Evolutionary conservation across 2,888 invertebrate species (phyloP).

Genomic region (Drosophila tanythrix): DNA sequence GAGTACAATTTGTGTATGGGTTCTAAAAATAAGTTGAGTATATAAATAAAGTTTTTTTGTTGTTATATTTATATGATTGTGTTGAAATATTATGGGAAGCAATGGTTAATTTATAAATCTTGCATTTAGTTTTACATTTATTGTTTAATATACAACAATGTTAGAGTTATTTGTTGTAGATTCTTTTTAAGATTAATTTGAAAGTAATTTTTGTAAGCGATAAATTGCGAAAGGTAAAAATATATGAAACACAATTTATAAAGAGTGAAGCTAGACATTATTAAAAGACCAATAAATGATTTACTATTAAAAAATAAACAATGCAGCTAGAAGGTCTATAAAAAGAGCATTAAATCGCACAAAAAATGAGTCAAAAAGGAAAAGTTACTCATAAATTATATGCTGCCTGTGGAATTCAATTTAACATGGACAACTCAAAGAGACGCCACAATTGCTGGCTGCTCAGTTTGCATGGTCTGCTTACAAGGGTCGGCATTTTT

Average conservation of each 20-base stretch:
- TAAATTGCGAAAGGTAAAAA: background rate
- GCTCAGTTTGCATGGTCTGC: conserved; percentile 58
- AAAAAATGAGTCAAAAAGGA: background rate
- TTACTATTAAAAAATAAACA: background rate
- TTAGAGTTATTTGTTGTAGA: background rate
- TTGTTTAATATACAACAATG: background rate
- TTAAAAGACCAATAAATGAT: background rate
- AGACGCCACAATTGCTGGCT: conserved; percentile 45
- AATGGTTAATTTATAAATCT: background rate
- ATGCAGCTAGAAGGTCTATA: background rate
- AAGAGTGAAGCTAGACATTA: background rate
- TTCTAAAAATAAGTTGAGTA: background rate
- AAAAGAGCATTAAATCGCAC: background rate
- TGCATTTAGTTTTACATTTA: background rate
- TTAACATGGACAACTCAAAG: conserved; percentile 7
- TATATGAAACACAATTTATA: background rate
- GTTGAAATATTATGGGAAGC: background rate
- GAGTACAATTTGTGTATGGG: background rate
- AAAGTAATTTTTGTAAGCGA: too few species aligned
- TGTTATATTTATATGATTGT: background rate
- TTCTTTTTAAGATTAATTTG: background rate
- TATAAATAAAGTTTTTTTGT: too few species aligned
- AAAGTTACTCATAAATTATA: conserved; percentile 3
- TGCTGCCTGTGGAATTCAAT: conserved; percentile 1
- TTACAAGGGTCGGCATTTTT: conserved; percentile 18